Percentiles rank a stretch among this genome's conserved stretches.
These are phyloP conservation scores for Pseudorhiza aurosa DNA, from an alignment of 30 jellyfish, hydroid and myxozoan genomes.

Conservation along the genomic window DNA sequence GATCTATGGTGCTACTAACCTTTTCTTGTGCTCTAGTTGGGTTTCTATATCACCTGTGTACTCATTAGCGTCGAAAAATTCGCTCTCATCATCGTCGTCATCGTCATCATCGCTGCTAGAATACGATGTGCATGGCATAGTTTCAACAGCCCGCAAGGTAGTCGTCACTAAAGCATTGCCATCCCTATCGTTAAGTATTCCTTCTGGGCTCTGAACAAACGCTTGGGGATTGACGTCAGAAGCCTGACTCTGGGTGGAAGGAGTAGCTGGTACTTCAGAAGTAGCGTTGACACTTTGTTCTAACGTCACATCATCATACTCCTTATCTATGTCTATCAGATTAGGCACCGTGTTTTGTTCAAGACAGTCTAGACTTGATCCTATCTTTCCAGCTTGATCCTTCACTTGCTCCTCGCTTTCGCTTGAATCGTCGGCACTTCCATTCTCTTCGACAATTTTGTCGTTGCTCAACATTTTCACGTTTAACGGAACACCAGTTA, in stretches of 20 bases:
- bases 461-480: background rate
- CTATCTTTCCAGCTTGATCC: background rate
- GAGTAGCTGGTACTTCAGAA: conserved; percentile 8
- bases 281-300: background rate
- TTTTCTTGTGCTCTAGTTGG: conserved; percentile 12
- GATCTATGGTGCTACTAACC: background rate
- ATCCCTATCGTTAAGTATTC: background rate
- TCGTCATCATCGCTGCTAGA: conserved; percentile 94
- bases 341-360: background rate
- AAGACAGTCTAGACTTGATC: conserved; percentile 22
- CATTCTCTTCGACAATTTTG: background rate
- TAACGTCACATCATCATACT: conserved; percentile 29
- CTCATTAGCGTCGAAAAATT: conserved; percentile 91
- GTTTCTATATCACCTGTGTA: conserved; percentile 26
- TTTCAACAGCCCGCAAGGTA: conserved; percentile 71
- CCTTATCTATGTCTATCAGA: conserved; percentile 9
- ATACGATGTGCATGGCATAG: conserved; percentile 87
- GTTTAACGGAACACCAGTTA: conserved; percentile 32
- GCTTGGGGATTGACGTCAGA: background rate
- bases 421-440: background rate
- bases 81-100: conserved; percentile 91
- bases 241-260: background rate
- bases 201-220: conserved; percentile 1
- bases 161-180: conserved; percentile 23
- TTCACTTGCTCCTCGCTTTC: conserved; percentile 9